phyloP scores from a whole-genome alignment of 2,113 vertebrate species.

The Daubentonia madagascariensis region DNA sequence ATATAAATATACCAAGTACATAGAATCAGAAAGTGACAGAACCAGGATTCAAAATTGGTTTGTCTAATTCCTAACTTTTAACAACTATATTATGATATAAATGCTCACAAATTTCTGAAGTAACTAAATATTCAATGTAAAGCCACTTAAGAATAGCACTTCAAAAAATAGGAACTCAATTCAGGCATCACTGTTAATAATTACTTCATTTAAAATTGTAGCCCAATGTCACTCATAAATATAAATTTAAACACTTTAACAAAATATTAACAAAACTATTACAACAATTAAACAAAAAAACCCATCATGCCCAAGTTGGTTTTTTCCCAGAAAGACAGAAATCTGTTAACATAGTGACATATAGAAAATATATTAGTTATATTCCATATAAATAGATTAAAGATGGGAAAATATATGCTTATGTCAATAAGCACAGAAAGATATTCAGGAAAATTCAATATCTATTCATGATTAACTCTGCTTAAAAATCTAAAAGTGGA shows the following conservation, averaged over 20 bases:
- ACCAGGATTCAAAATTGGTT: background rate
- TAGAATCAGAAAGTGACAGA: background rate
- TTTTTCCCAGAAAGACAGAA: background rate
- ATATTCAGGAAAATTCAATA: background rate
- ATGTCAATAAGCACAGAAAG: background rate
- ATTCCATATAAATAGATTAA: background rate
- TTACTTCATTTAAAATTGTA: constrained; percentile 14
- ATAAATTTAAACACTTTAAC: constrained; percentile 2
- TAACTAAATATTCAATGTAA: constrained; percentile 50
- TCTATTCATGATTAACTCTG: background rate
- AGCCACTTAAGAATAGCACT: constrained; percentile 3
- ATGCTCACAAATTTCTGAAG: background rate
- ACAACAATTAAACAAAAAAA: background rate
- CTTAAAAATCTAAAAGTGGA: background rate
- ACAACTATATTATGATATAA: background rate
- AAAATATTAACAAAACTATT: background rate
- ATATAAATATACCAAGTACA: background rate
- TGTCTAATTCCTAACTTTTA: background rate
- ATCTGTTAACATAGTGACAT: background rate
- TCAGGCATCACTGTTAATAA: background rate
- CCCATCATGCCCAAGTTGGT: background rate
- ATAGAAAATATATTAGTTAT: background rate
- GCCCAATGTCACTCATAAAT: background rate
- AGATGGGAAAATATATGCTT: background rate
- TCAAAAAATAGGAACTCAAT: background rate